Conservation (phyloP, 2,888 invertebrate species). For the Pecten maximus region DNA sequence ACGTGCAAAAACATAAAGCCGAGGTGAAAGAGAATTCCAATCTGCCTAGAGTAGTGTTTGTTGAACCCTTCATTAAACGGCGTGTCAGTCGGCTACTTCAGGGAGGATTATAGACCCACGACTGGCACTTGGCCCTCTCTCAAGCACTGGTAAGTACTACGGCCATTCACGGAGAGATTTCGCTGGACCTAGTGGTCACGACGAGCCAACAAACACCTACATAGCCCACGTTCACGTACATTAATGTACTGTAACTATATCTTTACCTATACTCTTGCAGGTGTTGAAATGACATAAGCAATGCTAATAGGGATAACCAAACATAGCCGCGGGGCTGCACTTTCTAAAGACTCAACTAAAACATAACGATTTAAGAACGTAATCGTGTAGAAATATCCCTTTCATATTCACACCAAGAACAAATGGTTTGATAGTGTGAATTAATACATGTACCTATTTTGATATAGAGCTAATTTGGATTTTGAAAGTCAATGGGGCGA, state of each 20-base stretch:
- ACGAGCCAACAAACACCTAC: slow-evolving; percentile 42
- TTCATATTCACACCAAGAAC: slow-evolving; percentile 47
- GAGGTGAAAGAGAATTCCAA: slow-evolving; percentile 7
- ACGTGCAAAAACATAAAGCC: slow-evolving; percentile 34
- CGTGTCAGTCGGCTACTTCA: slow-evolving; percentile 55
- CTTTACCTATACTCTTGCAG: slow-evolving; percentile 51
- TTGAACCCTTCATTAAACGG: slow-evolving; percentile 50
- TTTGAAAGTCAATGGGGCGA: slow-evolving; percentile 53
- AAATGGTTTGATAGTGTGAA: slow-evolving; percentile 48
- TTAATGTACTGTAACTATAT: slow-evolving; percentile 38
- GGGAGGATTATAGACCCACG: slow-evolving; percentile 50
- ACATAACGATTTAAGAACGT: slow-evolving; percentile 46
- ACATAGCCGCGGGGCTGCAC: slow-evolving; percentile 36
- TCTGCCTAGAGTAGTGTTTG: slow-evolving; percentile 42
- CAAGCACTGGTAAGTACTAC: slow-evolving; percentile 51
- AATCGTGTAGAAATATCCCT: slow-evolving; percentile 51
- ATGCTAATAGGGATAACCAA: slow-evolving; percentile 45
- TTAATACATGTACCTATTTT: slow-evolving; percentile 46
- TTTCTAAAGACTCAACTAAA: slow-evolving; percentile 30
- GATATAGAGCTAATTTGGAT: slow-evolving; percentile 55
- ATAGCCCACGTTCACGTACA: not conserved
- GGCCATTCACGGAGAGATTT: slow-evolving; percentile 49
- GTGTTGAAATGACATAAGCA: slow-evolving; percentile 47
- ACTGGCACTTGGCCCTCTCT: slow-evolving; percentile 46
- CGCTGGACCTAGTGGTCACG: slow-evolving; percentile 36